Evolutionary conservation across 1,140 invertebrate species (phyloP).

Genomic region (Saccostrea glomerata): DNA sequence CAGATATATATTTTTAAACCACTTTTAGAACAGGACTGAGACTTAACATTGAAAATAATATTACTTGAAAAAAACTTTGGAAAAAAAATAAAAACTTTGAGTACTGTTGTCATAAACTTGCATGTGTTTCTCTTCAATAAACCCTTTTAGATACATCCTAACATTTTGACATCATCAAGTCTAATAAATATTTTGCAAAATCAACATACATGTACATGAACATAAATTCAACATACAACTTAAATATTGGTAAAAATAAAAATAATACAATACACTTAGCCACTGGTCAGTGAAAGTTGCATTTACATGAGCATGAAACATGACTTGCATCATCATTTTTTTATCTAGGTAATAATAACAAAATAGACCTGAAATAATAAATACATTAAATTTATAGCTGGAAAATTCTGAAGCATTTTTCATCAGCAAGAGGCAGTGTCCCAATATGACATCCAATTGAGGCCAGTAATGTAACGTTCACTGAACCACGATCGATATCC

Average conservation of each 20-base stretch:
- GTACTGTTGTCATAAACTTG: too few species aligned
- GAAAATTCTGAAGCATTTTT: slow-evolving; percentile 5
- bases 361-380: slow-evolving; percentile 21
- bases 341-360: background rate
- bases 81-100: too few species aligned
- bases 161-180: background rate
- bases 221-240: background rate
- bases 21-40: too few species aligned
- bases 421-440: slow-evolving; percentile 26
- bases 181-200: slow-evolving; percentile 4
- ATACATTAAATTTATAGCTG: slow-evolving; percentile 4
- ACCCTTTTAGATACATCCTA: background rate
- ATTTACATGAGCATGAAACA: background rate
- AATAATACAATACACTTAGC: background rate
- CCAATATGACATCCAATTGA: background rate
- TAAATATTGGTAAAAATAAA: background rate
- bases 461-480: slow-evolving; percentile 26
- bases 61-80: too few species aligned
- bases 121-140: background rate
- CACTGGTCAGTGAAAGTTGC: background rate
- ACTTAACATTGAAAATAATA: too few species aligned
- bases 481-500: background rate
- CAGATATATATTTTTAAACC: too few species aligned
- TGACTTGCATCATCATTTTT: background rate
- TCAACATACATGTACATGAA: background rate